Evolutionary conservation across 2,888 invertebrate genomes (phyloP), one percentile per base, ranked within the genome.

Genomic region (Cheilosia grossa): DNA sequence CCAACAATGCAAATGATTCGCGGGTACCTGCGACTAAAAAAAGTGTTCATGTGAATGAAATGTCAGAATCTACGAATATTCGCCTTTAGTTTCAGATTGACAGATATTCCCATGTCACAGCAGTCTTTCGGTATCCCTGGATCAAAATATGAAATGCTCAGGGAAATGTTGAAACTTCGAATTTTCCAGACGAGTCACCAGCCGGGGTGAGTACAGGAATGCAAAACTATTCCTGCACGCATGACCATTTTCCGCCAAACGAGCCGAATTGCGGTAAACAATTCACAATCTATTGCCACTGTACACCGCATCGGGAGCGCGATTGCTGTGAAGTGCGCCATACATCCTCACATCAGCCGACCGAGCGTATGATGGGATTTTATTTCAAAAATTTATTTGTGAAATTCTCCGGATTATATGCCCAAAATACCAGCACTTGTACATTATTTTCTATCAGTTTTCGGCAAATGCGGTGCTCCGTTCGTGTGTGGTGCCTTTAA

Each of bases 121-220:
- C 9, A 9, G 9, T 30, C 9, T 1, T 30, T 9, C 9, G 30
- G 30, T 30, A 2, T 30, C 9, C 30, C 0, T 30, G 9, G 30
- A 9, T 30, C 0, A 30, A 30, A 30, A 30, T 30, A 9, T 30
- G 1, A 17, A 33, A 42, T 19, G 15, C 24, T 13, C 64, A 10
- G 19, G 3, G 17, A 30, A 42, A 21, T 24, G 27, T 49, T 56
- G 37, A 64, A 58, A 66, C 49, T 80, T 74, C 47, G 67, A 74
- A 74, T 80, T 80, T 74, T 67, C 59, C 67, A 80, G 40, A 49
- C 47, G 61, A 74, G 54, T 67, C 13, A 44, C 37, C 44, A 27
- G 44, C 37, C 44, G 33, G 44, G n/a, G 33, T 54, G 51, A 59
- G 59, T 80, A 7, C 10, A 5, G 15, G 37, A 59, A 64, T 53